Evolutionary conservation across 2,888 invertebrate species (phyloP).

Genomic region (Prostheceraeus crozeri): DNA sequence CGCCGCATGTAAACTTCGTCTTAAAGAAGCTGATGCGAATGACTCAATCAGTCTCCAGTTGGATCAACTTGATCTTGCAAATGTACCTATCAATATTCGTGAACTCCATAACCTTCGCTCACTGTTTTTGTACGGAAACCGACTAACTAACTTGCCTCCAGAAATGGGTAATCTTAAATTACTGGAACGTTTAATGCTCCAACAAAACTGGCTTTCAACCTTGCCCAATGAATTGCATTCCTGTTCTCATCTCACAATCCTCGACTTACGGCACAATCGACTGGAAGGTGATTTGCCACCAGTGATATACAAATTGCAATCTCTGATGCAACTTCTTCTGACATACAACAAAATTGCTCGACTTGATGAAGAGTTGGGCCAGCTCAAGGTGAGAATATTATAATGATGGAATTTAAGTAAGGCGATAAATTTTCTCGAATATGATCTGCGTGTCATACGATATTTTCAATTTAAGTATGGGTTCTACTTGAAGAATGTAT

Average conservation of each 20-base stretch:
- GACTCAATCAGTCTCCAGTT: no score
- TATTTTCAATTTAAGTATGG: no score
- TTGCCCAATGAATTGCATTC: conserved; percentile 33
- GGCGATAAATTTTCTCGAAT: no score
- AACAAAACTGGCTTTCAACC: conserved; percentile 33
- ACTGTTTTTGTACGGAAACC: conserved; percentile 33
- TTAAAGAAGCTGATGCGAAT: no score
- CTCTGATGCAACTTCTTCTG: conserved; percentile 31
- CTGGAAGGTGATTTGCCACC: conserved; percentile 28
- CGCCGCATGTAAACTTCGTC: no score
- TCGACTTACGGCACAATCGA: conserved; percentile 38
- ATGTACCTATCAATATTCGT: no score
- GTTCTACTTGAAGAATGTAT: no score
- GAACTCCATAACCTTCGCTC: conserved; percentile 33
- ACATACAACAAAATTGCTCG: conserved; percentile 36
- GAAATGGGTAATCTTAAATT: conserved; percentile 16
- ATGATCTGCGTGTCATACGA: no score
- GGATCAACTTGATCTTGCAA: no score
- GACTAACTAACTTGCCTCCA: conserved; percentile 27
- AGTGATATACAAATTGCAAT: conserved; percentile 30
- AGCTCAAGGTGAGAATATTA: conserved; percentile 21
- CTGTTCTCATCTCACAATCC: conserved; percentile 24
- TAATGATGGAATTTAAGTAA: no score
- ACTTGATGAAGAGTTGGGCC: neutral
- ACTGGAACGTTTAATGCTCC: conserved; percentile 35